Conservation (phyloP, 2,113 vertebrate genomes). For the Thinocorus orbignyianus region DNA sequence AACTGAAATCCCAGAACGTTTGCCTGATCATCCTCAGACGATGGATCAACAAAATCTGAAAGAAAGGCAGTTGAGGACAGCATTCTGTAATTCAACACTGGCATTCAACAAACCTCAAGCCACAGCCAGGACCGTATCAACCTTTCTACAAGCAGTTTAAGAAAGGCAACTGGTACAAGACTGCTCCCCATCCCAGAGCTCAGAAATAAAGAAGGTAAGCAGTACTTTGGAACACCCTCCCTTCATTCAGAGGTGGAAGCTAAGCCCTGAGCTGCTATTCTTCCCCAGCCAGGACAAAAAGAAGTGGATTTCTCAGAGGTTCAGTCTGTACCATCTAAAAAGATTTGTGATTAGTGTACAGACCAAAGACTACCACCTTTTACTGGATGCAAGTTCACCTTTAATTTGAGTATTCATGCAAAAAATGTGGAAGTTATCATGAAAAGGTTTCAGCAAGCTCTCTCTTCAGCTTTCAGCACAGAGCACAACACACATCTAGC, state of each 20-base stretch:
- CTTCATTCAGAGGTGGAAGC: background rate
- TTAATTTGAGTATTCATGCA: background rate
- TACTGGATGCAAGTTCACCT: background rate
- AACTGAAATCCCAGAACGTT: constrained; percentile 89
- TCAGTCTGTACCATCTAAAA: background rate
- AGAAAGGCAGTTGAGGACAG: background rate
- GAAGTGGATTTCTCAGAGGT: background rate
- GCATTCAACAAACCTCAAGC: background rate
- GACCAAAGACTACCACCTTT: background rate
- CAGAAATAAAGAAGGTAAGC: background rate
- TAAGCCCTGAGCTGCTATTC: background rate
- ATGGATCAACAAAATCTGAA: constrained; percentile 84
- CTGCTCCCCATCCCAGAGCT: background rate
- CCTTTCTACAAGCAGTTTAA: background rate
- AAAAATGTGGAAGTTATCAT: background rate
- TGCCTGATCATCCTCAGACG: constrained; percentile 84
- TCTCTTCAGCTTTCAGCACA: background rate
- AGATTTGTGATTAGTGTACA: background rate
- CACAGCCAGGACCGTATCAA: background rate
- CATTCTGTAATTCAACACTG: background rate
- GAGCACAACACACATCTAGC: background rate
- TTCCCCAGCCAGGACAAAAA: background rate
- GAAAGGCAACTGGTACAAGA: background rate
- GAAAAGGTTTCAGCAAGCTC: background rate
- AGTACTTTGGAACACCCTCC: background rate